Percentiles rank a stretch among this genome's conserved stretches.
Evolutionary conservation across 2,113 vertebrate genomes (phyloP).

Genomic region (Uria aalge): DNA sequence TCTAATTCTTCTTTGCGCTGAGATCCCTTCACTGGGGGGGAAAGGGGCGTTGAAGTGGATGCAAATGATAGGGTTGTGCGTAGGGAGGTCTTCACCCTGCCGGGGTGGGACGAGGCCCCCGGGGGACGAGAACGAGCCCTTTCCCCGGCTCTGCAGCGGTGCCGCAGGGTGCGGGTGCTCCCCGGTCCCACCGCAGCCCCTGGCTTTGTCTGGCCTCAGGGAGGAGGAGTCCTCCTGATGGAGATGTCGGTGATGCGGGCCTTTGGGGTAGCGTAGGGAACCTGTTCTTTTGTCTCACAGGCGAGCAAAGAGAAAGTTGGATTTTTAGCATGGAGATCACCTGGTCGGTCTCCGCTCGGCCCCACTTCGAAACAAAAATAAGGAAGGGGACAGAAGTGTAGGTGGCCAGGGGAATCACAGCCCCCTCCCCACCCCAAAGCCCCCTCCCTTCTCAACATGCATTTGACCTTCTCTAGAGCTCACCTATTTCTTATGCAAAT

Average conservation of each 20-base stretch:
- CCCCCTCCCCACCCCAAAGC: background rate
- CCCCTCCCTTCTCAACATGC: background rate
- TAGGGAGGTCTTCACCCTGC: background rate
- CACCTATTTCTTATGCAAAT: constrained; percentile 33
- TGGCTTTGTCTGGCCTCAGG: background rate
- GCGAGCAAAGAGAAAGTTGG: background rate
- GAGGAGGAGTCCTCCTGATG: background rate
- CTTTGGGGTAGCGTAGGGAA: background rate
- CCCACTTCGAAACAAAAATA: background rate
- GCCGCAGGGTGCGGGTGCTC: accelerated
- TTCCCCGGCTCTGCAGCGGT: background rate
- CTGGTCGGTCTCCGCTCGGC: accelerated
- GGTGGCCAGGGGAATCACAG: background rate
- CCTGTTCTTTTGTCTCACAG: background rate
- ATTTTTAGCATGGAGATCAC: background rate
- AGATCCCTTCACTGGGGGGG: background rate
- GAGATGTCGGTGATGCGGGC: background rate
- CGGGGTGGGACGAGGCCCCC: background rate
- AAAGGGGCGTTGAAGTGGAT: background rate
- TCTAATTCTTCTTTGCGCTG: constrained; percentile 34
- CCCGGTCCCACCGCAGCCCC: accelerated
- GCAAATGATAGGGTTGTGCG: background rate
- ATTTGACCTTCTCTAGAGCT: constrained; percentile 3
- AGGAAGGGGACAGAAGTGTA: background rate
- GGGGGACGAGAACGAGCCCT: accelerated